Evolutionary conservation across 2,113 vertebrate genomes (phyloP).

Genomic region (Globicephala melas): DNA sequence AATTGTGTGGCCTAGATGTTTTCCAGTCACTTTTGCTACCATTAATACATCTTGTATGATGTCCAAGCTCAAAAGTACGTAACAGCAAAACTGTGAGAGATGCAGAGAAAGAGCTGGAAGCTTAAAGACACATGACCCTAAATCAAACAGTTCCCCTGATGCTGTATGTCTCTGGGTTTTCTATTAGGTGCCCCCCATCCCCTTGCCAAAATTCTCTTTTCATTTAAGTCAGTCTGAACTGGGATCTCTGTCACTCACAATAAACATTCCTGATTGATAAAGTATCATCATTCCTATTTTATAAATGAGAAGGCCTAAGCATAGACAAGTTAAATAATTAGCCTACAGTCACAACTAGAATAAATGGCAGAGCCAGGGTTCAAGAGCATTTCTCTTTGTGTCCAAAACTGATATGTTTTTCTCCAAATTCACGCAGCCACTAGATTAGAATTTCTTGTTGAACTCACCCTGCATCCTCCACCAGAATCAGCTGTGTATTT

Average conservation of each 20-base stretch:
- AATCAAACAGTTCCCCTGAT: background rate
- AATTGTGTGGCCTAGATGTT: background rate
- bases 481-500: background rate
- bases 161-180: background rate
- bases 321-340: background rate
- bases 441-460: background rate
- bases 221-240: background rate
- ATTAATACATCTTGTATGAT: background rate
- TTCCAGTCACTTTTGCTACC: background rate
- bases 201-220: background rate
- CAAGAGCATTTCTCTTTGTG: background rate
- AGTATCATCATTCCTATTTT: background rate
- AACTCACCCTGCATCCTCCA: background rate
- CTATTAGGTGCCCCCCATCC: background rate
- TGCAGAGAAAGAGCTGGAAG: background rate
- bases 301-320: background rate
- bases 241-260: background rate
- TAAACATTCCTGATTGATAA: background rate
- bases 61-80: background rate
- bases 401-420: background rate
- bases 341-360: background rate
- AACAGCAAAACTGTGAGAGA: background rate
- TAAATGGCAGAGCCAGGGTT: background rate
- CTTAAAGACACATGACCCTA: background rate
- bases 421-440: background rate